Evolutionary conservation across 2,888 invertebrate species (phyloP).

Genomic region (Keiferia lycopersicella): DNA sequence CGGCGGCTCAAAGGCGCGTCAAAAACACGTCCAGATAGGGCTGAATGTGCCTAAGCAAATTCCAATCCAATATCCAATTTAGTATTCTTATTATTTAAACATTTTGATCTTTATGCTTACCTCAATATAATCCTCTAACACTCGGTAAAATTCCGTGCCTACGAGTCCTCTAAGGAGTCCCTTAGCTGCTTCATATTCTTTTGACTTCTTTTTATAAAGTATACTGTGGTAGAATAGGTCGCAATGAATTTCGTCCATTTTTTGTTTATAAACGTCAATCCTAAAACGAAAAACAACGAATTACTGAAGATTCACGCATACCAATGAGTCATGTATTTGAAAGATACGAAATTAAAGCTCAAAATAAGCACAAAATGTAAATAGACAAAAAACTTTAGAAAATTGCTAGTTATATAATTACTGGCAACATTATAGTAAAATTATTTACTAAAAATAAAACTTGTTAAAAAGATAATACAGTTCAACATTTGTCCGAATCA

Average conservation of each 20-base stretch:
- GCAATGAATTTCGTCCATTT: conserved; percentile 44
- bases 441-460: neutral
- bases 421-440: neutral
- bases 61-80: too few species aligned
- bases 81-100: too few species aligned
- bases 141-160: conserved; percentile 39
- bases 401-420: neutral
- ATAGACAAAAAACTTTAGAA: neutral
- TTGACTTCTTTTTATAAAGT: conserved; percentile 43
- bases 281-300: conserved; percentile 41
- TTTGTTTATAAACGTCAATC: conserved; percentile 43
- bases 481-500: neutral
- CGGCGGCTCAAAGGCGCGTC: too few species aligned
- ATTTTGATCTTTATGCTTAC: conserved; percentile 41
- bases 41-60: too few species aligned
- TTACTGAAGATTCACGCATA: conserved; percentile 7
- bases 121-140: conserved; percentile 51
- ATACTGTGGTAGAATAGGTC: conserved; percentile 45
- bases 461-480: neutral
- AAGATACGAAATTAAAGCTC: conserved; percentile 20
- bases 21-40: too few species aligned
- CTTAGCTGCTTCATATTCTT: conserved; percentile 43
- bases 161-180: conserved; percentile 40
- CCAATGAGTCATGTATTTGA: neutral
- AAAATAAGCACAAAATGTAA: conserved; percentile 13